Conservation (phyloP, 2,797 vertebrate genomes). For the Fundulus diaphanus region DNA sequence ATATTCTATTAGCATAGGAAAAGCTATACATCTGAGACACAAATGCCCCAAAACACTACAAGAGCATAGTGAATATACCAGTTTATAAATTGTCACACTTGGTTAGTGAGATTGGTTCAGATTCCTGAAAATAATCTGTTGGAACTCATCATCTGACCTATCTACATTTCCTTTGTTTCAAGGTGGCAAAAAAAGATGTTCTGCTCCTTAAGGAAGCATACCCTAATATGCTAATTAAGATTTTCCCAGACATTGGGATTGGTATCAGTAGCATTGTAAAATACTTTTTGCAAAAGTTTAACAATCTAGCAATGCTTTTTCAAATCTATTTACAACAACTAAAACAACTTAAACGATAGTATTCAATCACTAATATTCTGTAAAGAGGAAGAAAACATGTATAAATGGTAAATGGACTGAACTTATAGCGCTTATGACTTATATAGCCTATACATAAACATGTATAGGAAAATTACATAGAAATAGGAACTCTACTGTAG, state of each 20-base stretch:
- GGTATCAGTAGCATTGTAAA: neutral
- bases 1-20: neutral
- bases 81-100: neutral
- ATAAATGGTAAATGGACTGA: too few relatives aligned
- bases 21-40: neutral
- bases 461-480: neutral
- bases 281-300: neutral
- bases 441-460: too few relatives aligned
- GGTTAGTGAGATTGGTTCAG: neutral
- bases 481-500: neutral
- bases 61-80: neutral
- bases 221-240: neutral
- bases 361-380: neutral
- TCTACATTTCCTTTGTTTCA: neutral
- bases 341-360: neutral
- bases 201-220: neutral
- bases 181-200: neutral
- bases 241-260: neutral
- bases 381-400: neutral
- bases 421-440: too few relatives aligned
- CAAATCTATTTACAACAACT: neutral
- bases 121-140: neutral
- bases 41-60: neutral
- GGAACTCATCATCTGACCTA: neutral
- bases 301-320: neutral